Base-by-base conservation (phyloP, 1,140 invertebrate species). In the Zaprionus tsacasi region DNA sequence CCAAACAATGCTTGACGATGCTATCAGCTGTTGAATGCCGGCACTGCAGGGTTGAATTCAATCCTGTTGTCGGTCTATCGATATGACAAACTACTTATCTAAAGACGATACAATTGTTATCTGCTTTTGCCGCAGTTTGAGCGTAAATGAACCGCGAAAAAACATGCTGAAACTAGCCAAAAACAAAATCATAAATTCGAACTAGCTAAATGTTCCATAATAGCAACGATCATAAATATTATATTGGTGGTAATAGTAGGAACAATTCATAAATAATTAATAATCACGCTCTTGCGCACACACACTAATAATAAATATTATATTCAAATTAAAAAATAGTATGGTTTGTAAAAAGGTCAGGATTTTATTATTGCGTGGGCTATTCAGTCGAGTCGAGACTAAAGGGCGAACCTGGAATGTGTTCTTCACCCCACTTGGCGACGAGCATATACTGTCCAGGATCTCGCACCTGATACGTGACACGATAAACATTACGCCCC, bases 331-430 rank as follows among this genome's bases (percentile, higher is more conserved):
- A 30, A 5, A 30, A 30, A 5, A 30, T 30, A 6, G 6, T 30
- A 30, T 30, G 3, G 27, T 30, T 30, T 30, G 1, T 30, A 30
- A 30, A 5, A 30, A 30, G 27, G 27, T 30, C 27, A 30, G 27
- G 27, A 30, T 30, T 30, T 30, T 30, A 30, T 30, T 35, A 6
- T 10, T 45, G n/a, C n/a, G n/a, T 7, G n/a, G n/a, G 11, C 15
- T 43, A 48, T 33, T 85, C 83, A 17, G 78, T 70, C 8, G 89
- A 95, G 79, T 95, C 96, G 96, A 95, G 93, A 95, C 95, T 70
- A 93, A 97, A 98, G 2, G 97, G 97, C 75, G 96, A 97, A 71
- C 97, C 97, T 35, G 97, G 96, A 91, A 98, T 97, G 92, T 98
- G 96, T 50, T 98, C 95, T 66, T 98, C 97, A 38, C 97, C 97